These are phyloP conservation scores for Molossus molossus DNA, from an alignment of 2,797 vertebrate genomes.

Conservation along the genomic window DNA sequence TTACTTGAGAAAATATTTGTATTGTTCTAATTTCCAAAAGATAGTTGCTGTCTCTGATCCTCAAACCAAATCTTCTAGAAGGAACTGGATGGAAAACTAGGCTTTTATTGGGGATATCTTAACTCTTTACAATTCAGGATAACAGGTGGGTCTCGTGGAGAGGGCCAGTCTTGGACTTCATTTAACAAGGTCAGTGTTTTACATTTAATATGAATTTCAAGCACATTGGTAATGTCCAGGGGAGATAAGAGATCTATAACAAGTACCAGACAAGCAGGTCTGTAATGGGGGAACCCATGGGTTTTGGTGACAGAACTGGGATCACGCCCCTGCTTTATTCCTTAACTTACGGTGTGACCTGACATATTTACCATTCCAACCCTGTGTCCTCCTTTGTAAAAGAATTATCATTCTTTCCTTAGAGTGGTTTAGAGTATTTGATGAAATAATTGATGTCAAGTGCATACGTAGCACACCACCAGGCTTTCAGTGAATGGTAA, in stretches of 20 bases:
- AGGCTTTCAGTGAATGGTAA: not conserved
- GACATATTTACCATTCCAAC: not conserved
- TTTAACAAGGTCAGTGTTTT: not conserved
- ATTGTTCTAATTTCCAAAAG: not conserved
- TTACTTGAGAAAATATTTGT: slow-evolving; percentile 8
- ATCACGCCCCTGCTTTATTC: not conserved
- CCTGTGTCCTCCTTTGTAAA: not conserved
- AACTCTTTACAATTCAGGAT: not conserved
- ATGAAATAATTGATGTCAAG: not conserved
- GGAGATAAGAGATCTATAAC: not conserved
- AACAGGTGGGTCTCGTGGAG: not conserved
- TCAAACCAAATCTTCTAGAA: slow-evolving; percentile 31
- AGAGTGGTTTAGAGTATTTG: not conserved
- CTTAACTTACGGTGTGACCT: not conserved
- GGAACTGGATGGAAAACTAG: not conserved
- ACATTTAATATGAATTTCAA: not conserved
- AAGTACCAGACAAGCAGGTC: not conserved
- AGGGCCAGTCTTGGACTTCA: not conserved
- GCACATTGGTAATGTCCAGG: not conserved
- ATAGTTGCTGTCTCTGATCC: not conserved
- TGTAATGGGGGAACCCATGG: not conserved
- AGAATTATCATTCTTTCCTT: slow-evolving; percentile 16
- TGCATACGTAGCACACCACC: not conserved
- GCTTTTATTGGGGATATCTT: not conserved
- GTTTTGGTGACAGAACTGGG: not conserved